Base-by-base conservation (phyloP, 1,140 invertebrate genomes). In the Drosophila guanche region DNA sequence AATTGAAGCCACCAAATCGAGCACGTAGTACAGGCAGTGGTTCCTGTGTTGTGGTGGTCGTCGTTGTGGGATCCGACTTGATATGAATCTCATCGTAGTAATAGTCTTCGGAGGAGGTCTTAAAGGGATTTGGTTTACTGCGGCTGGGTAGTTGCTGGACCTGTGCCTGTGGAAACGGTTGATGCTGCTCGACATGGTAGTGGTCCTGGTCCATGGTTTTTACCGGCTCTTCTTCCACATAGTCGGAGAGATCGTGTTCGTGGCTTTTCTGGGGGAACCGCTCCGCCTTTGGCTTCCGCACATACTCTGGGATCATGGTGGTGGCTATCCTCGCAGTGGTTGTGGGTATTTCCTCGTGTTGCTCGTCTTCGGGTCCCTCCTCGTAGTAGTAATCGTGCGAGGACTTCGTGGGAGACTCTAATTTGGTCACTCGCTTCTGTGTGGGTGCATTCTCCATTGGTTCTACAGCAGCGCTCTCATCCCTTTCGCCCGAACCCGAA, bases 271-370 rank as follows among this genome's bases (percentile, higher is more conserved):
- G 78, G 0, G 79, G 70, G 42, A 54, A 79, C 41, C 79, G 61
- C 29, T 88, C 78, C 8, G 89, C 77, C 55, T 90, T 89, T 22
- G 70, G 53, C 53, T 89, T 81, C 3, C 89, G 89, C 57, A 90
- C 76, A 80, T 90, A 90, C 23, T 90, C 80, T 1, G 89, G 89
- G 25, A 90, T 75, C 60, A 83, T 43, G n/a, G 79, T 85, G 41
- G 67, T 83, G 14, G 33, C 62, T 7, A 74, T 55, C 1, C 66
- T 66, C 0, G 63, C 75, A 14, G 76, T 78, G 14, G 55, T 68
- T 7, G 45, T 55, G 1, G 37, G 12, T 16, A 42, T 20, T 20
- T 59, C 10, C 5, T 68, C 61, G 4, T 45, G 48, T 7, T 43
- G 47, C 20, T 69, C 63, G 2, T 81, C 70, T 2, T 81, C 77